Conservation (phyloP, 2,888 invertebrate species). For the Allacma fusca region DNA sequence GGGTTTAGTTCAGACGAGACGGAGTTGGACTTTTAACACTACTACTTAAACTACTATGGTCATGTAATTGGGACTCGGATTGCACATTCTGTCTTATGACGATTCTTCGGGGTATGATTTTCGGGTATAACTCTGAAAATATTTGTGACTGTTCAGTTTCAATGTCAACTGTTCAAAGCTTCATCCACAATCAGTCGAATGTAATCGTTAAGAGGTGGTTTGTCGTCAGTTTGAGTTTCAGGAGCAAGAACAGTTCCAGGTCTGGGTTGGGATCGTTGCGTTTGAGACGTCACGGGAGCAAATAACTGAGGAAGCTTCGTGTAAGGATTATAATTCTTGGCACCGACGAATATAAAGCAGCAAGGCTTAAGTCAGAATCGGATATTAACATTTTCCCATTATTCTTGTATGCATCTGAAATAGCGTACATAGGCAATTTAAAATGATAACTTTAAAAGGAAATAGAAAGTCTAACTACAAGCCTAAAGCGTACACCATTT, state of each 20-base stretch:
- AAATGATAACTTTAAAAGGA: no score
- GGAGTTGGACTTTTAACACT: no score
- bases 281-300: conserved; percentile 43
- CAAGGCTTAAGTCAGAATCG: conserved; percentile 82
- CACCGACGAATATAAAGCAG: conserved; percentile 76
- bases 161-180: conserved; percentile 29
- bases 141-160: no score
- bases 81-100: no score
- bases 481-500: neutral
- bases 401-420: conserved; percentile 27
- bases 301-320: conserved; percentile 64
- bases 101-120: no score
- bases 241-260: conserved; percentile 48
- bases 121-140: no score
- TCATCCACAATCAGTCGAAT: conserved; percentile 48
- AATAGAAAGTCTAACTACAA: neutral
- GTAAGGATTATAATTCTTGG: conserved; percentile 80
- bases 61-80: no score
- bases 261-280: conserved; percentile 34
- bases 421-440: no score
- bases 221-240: conserved; percentile 48
- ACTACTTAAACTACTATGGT: no score
- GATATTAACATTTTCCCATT: conserved; percentile 72
- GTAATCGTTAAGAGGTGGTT: conserved; percentile 16
- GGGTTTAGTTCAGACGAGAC: no score